Evolutionary conservation across 1,140 invertebrate genomes (phyloP).

Genomic region (Trigoniulus corallinus): DNA sequence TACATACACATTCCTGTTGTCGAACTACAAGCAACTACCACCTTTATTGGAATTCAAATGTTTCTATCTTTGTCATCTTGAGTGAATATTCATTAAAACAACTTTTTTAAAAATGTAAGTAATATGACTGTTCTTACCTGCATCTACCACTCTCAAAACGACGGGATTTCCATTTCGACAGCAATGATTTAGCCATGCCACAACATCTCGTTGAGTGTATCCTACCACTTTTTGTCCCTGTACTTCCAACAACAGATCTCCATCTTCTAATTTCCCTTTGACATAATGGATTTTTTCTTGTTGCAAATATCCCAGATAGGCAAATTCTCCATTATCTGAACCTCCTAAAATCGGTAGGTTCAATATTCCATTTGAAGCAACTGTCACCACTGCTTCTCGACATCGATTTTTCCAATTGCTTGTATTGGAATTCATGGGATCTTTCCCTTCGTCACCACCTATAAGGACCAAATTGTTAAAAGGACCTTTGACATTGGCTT

Average conservation of each 20-base stretch:
- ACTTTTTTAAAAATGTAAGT: no score
- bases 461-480: background rate
- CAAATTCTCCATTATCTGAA: conserved; percentile 41
- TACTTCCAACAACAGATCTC: conserved; percentile 41
- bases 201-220: conserved; percentile 40
- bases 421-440: background rate
- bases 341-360: conserved; percentile 30
- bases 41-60: no score
- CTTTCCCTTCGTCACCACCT: background rate
- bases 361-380: conserved; percentile 22
- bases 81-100: no score
- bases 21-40: no score
- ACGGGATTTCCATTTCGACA: conserved; percentile 36
- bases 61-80: no score
- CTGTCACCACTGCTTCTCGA: conserved; percentile 23
- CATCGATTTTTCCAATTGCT: conserved; percentile 20
- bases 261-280: conserved; percentile 23
- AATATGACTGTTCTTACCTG: no score
- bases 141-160: conserved; percentile 34
- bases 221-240: conserved; percentile 45
- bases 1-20: no score
- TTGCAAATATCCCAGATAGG: conserved; percentile 29
- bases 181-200: conserved; percentile 39
- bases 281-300: conserved; percentile 29
- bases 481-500: background rate